Evolutionary conservation across 1,140 invertebrate species (phyloP).

Genomic region (Lerema accius): DNA sequence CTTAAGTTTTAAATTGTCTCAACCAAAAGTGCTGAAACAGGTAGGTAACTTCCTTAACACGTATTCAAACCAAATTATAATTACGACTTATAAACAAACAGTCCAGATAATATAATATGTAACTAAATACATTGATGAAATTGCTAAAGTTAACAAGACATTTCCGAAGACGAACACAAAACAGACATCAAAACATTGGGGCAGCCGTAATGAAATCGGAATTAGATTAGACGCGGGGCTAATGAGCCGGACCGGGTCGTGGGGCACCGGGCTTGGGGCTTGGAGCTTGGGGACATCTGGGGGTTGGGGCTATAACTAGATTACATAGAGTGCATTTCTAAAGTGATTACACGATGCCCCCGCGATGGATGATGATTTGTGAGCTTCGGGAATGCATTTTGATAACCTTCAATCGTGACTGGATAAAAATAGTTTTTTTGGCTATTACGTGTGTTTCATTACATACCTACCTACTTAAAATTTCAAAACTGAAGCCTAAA

Average conservation of each 20-base stretch:
- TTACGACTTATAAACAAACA: too few species aligned
- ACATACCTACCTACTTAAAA: too few species aligned
- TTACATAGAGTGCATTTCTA: constrained; percentile 44
- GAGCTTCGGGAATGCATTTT: constrained; percentile 22
- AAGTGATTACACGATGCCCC: constrained; percentile 46
- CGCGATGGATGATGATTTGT: constrained; percentile 44
- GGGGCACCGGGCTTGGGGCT: not conserved
- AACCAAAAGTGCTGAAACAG: too few species aligned
- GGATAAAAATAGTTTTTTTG: not conserved
- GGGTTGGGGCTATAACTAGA: constrained; percentile 40
- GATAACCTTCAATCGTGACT: constrained; percentile 8
- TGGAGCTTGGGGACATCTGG: not conserved
- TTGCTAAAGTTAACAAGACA: not conserved
- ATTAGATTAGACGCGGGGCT: constrained; percentile 50
- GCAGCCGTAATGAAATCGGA: constrained; percentile 51
- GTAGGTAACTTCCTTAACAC: too few species aligned
- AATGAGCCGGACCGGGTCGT: constrained; percentile 44
- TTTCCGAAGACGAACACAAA: constrained; percentile 20
- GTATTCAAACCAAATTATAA: too few species aligned
- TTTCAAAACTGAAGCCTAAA: too few species aligned
- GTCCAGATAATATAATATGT: too few species aligned
- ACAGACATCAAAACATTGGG: constrained; percentile 32
- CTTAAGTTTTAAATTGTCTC: too few species aligned
- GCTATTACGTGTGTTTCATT: too few species aligned
- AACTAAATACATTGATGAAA: not conserved